These are phyloP conservation scores for Charanyca ferruginea DNA, from an alignment of 2,888 invertebrate genomes.

Conservation along the genomic window DNA sequence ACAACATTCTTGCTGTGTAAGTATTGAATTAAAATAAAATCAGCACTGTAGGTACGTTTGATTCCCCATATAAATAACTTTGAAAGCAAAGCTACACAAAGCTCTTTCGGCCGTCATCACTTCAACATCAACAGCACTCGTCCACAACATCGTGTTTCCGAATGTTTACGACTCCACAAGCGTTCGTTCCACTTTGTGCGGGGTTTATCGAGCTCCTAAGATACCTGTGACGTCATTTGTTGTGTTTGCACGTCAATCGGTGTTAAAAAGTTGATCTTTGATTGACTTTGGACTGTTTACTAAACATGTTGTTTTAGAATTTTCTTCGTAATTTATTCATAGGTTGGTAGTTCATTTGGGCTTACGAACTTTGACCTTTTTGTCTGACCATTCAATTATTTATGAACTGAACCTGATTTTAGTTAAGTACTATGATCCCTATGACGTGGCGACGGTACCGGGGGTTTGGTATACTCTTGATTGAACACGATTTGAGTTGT, in stretches of 20 bases:
- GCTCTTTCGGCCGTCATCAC: constrained; percentile 38
- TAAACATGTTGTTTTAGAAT: constrained; percentile 15
- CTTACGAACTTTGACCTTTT: constrained; percentile 25
- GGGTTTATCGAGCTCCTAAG: constrained; percentile 31
- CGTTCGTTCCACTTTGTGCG: constrained; percentile 33
- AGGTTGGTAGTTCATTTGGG: constrained; percentile 14
- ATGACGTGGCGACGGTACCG: too few species aligned
- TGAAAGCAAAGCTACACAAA: constrained; percentile 27
- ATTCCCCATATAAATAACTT: constrained; percentile 11
- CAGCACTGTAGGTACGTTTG: not conserved
- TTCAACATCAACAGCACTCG: constrained; percentile 36
- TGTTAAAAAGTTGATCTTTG: constrained; percentile 24
- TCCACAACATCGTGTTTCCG: constrained; percentile 37
- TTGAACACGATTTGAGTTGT: too few species aligned
- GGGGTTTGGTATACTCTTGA: too few species aligned
- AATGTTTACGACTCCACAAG: constrained; percentile 52
- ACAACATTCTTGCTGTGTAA: not conserved
- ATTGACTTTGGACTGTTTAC: constrained; percentile 36
- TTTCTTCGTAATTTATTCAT: constrained; percentile 16
- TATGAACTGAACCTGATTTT: not conserved
- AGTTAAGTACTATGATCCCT: too few species aligned
- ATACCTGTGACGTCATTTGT: constrained; percentile 46
- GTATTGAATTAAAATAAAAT: constrained; percentile 16
- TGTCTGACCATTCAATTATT: not conserved
- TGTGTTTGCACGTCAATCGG: constrained; percentile 30